A percentile compares a stretch with the other conserved stretches of the same genome.
Conservation (phyloP, 2,113 vertebrate species). For the Procapra przewalskii region DNA sequence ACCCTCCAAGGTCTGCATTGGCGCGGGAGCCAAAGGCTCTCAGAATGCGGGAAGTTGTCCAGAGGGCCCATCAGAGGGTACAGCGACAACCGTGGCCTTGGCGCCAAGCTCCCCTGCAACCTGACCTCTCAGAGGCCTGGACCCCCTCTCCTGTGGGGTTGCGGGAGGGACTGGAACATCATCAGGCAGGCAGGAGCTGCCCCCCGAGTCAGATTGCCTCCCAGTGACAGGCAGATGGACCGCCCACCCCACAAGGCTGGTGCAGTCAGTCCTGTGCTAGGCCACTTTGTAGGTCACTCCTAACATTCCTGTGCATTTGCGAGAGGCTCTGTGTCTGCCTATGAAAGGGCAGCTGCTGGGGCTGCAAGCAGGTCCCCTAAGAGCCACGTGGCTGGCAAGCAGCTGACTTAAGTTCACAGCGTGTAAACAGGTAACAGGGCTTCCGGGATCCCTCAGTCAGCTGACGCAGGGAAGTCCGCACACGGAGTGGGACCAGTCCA, state of each 20-base stretch:
- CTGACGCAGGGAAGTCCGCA: neutral
- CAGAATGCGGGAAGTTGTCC: accelerated
- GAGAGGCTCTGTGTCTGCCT: neutral
- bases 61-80: neutral
- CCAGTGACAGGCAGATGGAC: too few species aligned
- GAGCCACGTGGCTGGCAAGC: neutral
- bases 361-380: neutral
- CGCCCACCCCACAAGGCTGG: accelerated
- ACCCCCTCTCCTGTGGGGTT: neutral
- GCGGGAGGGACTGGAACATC: accelerated
- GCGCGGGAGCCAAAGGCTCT: neutral
- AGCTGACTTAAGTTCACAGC: neutral
- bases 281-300: too few species aligned
- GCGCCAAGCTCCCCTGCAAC: neutral
- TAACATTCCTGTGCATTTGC: neutral
- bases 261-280: neutral
- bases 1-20: neutral
- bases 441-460: neutral
- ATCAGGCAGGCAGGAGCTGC: neutral
- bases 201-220: neutral
- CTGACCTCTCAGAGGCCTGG: neutral
- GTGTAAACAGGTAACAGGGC: neutral
- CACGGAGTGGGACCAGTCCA: accelerated
- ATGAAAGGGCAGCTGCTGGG: too few species aligned
- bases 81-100: accelerated